Percentiles rank a stretch among this genome's conserved stretches.
Conservation (phyloP, 2,113 vertebrate genomes). For the Motacilla alba region DNA sequence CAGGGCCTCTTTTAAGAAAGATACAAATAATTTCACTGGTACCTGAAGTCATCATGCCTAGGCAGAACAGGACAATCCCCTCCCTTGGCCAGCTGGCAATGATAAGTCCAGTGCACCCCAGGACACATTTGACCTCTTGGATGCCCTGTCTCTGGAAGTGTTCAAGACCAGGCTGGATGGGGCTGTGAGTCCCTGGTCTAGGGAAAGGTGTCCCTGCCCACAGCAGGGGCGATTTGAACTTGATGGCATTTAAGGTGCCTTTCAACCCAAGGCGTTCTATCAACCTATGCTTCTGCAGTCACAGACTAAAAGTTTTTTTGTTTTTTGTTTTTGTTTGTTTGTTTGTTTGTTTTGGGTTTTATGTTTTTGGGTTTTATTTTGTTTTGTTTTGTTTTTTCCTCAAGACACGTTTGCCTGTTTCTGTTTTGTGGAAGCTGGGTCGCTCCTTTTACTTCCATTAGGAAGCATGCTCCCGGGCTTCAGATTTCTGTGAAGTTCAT, state of each 20-base stretch:
- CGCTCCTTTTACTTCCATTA: not conserved
- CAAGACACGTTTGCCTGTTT: not conserved
- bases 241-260: not conserved
- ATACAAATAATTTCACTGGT: not conserved
- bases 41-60: not conserved
- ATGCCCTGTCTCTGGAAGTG: not conserved
- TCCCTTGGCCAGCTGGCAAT: rapidly evolving
- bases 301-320: not conserved
- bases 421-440: not conserved
- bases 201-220: not conserved
- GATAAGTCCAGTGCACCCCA: too few relatives aligned
- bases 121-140: rapidly evolving
- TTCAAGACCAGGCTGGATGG: not conserved
- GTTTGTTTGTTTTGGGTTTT: too few relatives aligned
- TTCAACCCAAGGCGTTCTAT: not conserved
- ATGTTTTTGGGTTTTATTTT: not conserved
- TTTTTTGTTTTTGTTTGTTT: too few relatives aligned
- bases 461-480: not conserved
- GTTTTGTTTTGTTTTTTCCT: rapidly evolving
- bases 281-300: not conserved
- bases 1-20: not conserved
- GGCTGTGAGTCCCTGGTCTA: not conserved
- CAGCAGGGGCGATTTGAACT: not conserved
- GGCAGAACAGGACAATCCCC: not conserved
- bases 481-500: not conserved